A percentile compares a stretch with the other conserved stretches of the same genome.
phyloP scores from a whole-genome alignment of 1,140 invertebrate species.

The Drosophila carrolli region DNA sequence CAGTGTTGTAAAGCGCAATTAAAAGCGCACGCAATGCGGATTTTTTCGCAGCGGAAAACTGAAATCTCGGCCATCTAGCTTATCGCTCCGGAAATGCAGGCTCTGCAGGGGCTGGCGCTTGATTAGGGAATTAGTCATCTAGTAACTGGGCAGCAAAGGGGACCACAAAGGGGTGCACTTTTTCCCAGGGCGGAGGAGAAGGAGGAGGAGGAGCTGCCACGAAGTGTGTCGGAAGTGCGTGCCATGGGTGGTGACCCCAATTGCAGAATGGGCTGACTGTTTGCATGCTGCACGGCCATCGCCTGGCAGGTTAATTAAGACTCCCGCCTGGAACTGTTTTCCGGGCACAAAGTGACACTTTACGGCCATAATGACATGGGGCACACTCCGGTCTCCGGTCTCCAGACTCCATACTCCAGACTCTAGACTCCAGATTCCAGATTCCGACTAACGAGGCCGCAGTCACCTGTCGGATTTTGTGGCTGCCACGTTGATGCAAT shows the following conservation, averaged over 20 bases:
- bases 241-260: constrained; percentile 10
- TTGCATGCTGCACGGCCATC: constrained; percentile 25
- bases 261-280: constrained; percentile 4
- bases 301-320: constrained; percentile 28
- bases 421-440: not conserved
- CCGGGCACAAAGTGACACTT: constrained; percentile 8
- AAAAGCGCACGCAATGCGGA: constrained; percentile 15
- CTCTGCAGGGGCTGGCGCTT: constrained; percentile 14
- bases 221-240: constrained; percentile 26
- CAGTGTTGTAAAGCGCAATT: constrained; percentile 24
- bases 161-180: not conserved
- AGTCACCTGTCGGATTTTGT: not conserved
- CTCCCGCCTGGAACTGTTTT: constrained; percentile 6
- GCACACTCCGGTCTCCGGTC: not conserved
- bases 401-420: not conserved
- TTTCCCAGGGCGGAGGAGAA: not conserved
- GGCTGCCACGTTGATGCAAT: constrained; percentile 30
- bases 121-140: constrained; percentile 39
- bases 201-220: not conserved
- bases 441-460: constrained; percentile 1
- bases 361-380: constrained; percentile 3
- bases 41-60: not conserved
- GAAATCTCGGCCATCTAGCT: constrained; percentile 8
- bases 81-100: constrained; percentile 21
- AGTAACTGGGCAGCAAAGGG: not conserved